Percentiles rank a stretch among this genome's conserved stretches.
phyloP scores from a whole-genome alignment of 2,888 invertebrate genomes.

The Lepidocyrtinus sp. region DNA sequence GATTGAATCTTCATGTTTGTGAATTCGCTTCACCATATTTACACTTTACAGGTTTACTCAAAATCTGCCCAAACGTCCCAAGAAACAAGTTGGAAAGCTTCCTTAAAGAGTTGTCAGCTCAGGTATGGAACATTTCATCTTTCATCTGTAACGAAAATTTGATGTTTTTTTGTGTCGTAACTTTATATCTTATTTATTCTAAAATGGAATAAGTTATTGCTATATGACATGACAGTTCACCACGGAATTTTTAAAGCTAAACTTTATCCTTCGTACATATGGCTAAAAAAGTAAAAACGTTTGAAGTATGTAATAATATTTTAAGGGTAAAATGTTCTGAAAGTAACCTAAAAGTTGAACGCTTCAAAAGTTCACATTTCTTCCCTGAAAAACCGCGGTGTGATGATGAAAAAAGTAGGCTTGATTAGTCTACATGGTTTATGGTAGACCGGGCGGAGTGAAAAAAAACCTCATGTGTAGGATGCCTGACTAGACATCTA shows the following conservation, averaged over 20 bases:
- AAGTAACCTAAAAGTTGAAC: not conserved
- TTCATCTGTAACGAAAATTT: conserved; percentile 4
- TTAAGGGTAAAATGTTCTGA: too few relatives aligned
- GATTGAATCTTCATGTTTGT: conserved; percentile 6
- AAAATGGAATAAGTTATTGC: conserved; percentile 26
- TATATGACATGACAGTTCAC: conserved; percentile 16
- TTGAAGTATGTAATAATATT: not conserved
- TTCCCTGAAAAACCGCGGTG: not conserved
- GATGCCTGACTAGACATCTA: conserved; percentile 54
- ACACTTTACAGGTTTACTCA: conserved; percentile 39
- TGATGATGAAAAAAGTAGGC: conserved; percentile 7
- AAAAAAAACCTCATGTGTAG: conserved; percentile 28
- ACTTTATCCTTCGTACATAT: not conserved
- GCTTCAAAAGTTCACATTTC: not conserved
- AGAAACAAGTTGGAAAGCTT: conserved; percentile 36
- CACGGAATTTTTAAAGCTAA: not conserved
- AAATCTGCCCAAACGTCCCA: conserved; percentile 37
- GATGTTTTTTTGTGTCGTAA: not conserved
- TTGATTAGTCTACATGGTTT: conserved; percentile 31
- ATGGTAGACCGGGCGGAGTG: conserved; percentile 29
- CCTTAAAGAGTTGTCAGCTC: conserved; percentile 44
- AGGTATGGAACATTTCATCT: conserved; percentile 52
- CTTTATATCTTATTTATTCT: not conserved
- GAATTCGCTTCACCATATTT: conserved; percentile 16
- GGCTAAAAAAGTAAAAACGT: not conserved